A percentile compares a stretch with the other conserved stretches of the same genome.
phyloP scores from a whole-genome alignment of 2,797 vertebrate species.

The Galagoides demidoff region DNA sequence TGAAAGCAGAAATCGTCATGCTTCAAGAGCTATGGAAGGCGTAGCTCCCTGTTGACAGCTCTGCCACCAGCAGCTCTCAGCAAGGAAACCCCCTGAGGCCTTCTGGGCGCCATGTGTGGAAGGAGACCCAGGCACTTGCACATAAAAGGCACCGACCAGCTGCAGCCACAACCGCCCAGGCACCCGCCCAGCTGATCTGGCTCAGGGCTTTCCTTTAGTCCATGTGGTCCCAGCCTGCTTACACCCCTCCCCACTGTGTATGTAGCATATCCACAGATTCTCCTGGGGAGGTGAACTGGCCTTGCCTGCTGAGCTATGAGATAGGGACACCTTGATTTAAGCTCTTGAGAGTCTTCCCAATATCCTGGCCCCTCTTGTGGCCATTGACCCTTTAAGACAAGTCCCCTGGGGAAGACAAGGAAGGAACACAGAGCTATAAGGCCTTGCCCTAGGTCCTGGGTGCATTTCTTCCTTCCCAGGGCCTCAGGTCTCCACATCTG shows the following conservation, averaged over 20 bases:
- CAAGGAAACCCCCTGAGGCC: neutral
- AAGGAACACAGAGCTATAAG: neutral
- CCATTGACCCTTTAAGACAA: too few species aligned
- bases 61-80: neutral
- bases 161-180: neutral
- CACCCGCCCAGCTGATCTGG: neutral
- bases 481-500: neutral
- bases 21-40: neutral
- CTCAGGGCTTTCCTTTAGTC: neutral
- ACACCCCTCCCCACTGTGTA: neutral
- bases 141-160: constrained; percentile 49
- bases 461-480: neutral
- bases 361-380: neutral
- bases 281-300: neutral
- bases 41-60: neutral
- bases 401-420: neutral
- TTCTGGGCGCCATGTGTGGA: constrained; percentile 69
- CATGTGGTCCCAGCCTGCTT: neutral
- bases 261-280: accelerated
- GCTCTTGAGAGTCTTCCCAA: neutral
- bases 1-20: neutral
- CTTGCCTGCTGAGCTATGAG: neutral
- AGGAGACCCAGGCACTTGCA: constrained; percentile 17
- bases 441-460: accelerated
- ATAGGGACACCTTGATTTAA: neutral